Evolutionary conservation across 2,113 vertebrate species (phyloP), one percentile per base, ranked within the genome.

Genomic region (Megaceryle torquata): DNA sequence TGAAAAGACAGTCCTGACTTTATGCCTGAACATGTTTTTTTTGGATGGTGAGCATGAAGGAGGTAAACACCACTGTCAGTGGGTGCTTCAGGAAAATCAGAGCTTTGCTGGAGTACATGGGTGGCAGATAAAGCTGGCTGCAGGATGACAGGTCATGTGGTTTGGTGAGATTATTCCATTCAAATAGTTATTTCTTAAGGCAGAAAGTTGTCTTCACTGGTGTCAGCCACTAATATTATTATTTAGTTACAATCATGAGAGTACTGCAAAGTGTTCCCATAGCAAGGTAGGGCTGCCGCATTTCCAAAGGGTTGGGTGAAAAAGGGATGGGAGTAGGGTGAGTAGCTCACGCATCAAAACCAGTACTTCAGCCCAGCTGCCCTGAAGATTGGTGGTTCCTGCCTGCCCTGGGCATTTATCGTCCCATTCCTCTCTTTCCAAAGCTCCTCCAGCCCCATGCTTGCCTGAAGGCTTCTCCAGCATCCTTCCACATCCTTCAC

Each of bases 381-480:
- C 48, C 31, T 37, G 39, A 57, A 51, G 15, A 41, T 12, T 57
- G 22, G 19, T 35, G 78, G 24, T 9, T 21, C 33, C 37, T 2
- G 0, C 9, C 16, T 65, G 20, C n/a, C 35, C 15, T 43, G 39
- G 26, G 11, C 9, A 29, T 37, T 48, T 54, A 43, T 54, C 2
- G 8, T 43, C 11, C 25, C 28, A 43, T 15, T 8, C 15, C 18
- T 83, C 33, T 75, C n/a, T 59, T 88, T 37, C 33, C 67, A 79
- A 35, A 69, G 37, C 7, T 80, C 13, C 43, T 79, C 8, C 1
- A 1, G 26, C 18, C 3, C 15, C 2, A 3, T 64, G n/a, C 19
- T 63, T 76, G 26, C 22, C 51, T 48, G n/a, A 44, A 51, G 33
- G 5, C 35, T 85, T 84, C 57, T n/a, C 39, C 54, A 48, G 29